Conservation (phyloP, 2,113 vertebrate species). For the Thinocorus orbignyianus region DNA sequence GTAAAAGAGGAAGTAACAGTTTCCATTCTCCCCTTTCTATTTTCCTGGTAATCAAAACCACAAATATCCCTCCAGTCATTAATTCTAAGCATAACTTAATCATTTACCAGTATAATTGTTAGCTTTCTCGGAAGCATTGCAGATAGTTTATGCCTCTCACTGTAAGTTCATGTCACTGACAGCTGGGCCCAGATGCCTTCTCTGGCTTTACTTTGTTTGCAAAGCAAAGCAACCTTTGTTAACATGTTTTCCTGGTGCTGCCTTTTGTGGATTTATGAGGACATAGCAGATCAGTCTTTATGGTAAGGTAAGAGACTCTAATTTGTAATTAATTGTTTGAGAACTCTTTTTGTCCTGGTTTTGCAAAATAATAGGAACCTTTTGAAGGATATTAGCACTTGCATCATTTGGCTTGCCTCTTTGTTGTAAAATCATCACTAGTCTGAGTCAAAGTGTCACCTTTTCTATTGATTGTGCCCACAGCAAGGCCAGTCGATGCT, state of each 20-base stretch:
- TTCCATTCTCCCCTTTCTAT: background rate
- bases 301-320: background rate
- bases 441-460: background rate
- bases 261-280: background rate
- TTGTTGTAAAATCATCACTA: background rate
- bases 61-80: background rate
- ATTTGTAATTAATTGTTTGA: background rate
- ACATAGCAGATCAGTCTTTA: background rate
- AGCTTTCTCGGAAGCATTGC: background rate
- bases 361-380: background rate
- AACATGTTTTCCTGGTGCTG: background rate
- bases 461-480: background rate
- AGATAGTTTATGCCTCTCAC: background rate
- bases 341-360: background rate
- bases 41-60: background rate
- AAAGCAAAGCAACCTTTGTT: background rate
- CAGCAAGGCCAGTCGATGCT: background rate
- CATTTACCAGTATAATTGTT: background rate
- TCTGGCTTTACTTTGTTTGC: background rate
- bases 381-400: background rate
- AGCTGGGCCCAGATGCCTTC: background rate
- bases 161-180: background rate
- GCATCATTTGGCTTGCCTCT: background rate
- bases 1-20: background rate
- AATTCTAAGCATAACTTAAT: background rate